Percentiles rank a stretch among this genome's conserved stretches.
These are phyloP conservation scores for Daboia siamensis DNA, from an alignment of 2,113 vertebrate species.

Conservation along the genomic window DNA sequence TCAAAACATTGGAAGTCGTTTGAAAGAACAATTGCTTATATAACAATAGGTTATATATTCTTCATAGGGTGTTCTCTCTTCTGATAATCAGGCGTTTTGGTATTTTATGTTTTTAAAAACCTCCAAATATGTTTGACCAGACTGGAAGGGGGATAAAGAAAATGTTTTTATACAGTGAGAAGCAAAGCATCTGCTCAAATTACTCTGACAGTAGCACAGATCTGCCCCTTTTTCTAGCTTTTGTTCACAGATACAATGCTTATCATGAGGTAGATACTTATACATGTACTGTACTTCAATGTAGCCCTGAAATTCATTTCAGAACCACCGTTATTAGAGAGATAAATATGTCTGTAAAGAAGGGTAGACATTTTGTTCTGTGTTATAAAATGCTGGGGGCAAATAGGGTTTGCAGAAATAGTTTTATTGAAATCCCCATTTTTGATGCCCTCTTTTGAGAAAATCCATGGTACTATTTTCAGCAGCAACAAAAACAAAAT, in stretches of 20 bases:
- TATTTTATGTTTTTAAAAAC: not conserved
- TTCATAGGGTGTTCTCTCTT: too few relatives aligned
- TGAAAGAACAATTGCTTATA: not conserved
- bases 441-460: conserved; percentile 20
- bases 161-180: not conserved
- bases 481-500: conserved; percentile 16
- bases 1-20: not conserved
- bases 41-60: not conserved
- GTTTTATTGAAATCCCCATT: conserved; percentile 38
- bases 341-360: conserved; percentile 48
- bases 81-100: not conserved
- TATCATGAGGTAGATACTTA: conserved; percentile 52
- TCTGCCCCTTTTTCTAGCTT: not conserved
- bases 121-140: not conserved
- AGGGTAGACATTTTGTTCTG: conserved; percentile 47
- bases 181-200: not conserved
- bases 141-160: not conserved
- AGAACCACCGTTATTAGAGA: conserved; percentile 46
- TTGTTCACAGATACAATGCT: conserved; percentile 44
- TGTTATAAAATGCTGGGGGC: conserved; percentile 51
- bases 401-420: conserved; percentile 51
- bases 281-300: conserved; percentile 50
- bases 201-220: not conserved
- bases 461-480: conserved; percentile 23
- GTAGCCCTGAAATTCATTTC: conserved; percentile 41